These are phyloP conservation scores for Sminthopsis crassicaudata DNA, from an alignment of 2,113 vertebrate genomes.

Conservation along the genomic window DNA sequence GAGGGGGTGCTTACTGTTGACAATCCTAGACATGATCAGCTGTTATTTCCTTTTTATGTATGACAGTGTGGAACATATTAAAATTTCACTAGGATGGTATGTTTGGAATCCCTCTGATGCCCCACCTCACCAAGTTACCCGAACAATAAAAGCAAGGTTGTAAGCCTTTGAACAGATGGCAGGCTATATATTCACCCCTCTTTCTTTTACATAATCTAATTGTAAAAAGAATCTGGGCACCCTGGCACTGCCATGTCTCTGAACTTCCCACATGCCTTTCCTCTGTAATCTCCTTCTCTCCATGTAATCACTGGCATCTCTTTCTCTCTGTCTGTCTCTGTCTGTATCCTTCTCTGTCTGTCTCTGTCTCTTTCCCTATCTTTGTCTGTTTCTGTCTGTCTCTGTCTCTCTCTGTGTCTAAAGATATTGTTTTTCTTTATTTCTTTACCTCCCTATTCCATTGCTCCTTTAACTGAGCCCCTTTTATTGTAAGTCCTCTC, in stretches of 20 bases:
- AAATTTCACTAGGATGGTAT: slow-evolving; percentile 89
- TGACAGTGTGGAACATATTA: slow-evolving; percentile 90
- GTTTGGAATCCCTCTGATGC: slow-evolving; percentile 91
- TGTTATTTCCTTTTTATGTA: slow-evolving; percentile 91
- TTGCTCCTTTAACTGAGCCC: slow-evolving; percentile 49
- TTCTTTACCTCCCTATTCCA: slow-evolving; percentile 37
- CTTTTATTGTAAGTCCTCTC: slow-evolving; percentile 58
- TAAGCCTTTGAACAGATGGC: slow-evolving; percentile 91
- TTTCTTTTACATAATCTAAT: slow-evolving; percentile 86
- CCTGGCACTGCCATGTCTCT: slow-evolving; percentile 83
- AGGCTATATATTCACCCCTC: slow-evolving; percentile 87
- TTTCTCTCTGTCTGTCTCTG: slow-evolving; percentile 45
- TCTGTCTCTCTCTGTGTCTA: not conserved
- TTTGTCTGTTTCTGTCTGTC: too few relatives aligned
- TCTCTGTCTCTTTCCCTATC: not conserved
- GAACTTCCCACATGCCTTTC: slow-evolving; percentile 67
- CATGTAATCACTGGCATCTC: slow-evolving; percentile 78
- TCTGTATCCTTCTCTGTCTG: not conserved
- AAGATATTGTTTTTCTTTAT: not conserved
- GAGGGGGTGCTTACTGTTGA: slow-evolving; percentile 68
- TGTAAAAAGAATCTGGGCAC: slow-evolving; percentile 83
- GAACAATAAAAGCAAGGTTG: slow-evolving; percentile 91
- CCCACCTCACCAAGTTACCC: slow-evolving; percentile 89
- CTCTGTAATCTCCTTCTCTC: slow-evolving; percentile 70
- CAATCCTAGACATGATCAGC: slow-evolving; percentile 85